Percentiles rank a stretch among this genome's conserved stretches.
Conservation (phyloP, 2,888 invertebrate species). For the Hypselothyrea guttata region DNA sequence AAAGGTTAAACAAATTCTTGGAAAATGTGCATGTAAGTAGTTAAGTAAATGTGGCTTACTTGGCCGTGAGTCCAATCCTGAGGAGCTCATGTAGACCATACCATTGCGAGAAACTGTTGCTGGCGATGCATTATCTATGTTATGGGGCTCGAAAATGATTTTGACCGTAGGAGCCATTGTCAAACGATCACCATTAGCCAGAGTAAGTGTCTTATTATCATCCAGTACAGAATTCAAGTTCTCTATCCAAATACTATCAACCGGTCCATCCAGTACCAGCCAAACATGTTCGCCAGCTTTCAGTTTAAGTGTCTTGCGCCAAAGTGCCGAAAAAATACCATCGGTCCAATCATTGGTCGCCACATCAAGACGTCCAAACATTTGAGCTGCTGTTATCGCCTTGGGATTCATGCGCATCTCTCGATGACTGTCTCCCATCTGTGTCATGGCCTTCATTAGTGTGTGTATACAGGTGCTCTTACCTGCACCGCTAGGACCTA, state of each 20-base stretch:
- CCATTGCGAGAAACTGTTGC: constrained; percentile 97
- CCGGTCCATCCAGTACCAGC: constrained; percentile 97
- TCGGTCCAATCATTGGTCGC: constrained; percentile 99
- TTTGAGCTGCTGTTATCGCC: constrained; percentile 97
- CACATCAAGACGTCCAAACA: constrained; percentile 98
- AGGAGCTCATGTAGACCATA: constrained; percentile 98
- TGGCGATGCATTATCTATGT: constrained; percentile 98
- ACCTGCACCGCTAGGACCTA: constrained; percentile 97
- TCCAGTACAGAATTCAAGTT: constrained; percentile 98
- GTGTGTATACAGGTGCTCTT: constrained; percentile 95
- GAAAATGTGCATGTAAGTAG: too few relatives aligned
- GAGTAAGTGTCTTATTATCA: constrained; percentile 96
- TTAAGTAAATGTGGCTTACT: constrained; percentile 80
- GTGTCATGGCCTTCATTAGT: constrained; percentile 94
- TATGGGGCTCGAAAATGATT: constrained; percentile 98
- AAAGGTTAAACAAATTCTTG: too few relatives aligned
- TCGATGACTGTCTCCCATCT: constrained; percentile 91
- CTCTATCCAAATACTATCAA: constrained; percentile 99
- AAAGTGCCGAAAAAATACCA: constrained; percentile 97
- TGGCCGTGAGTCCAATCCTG: constrained; percentile 96
- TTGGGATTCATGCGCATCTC: constrained; percentile 99
- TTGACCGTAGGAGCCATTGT: constrained; percentile 97
- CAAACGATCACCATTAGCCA: constrained; percentile 97
- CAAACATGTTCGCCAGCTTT: constrained; percentile 95
- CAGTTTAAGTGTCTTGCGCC: constrained; percentile 95